Evolutionary conservation across 2,797 vertebrate genomes (phyloP).

Genomic region (Neoniphon sammara): DNA sequence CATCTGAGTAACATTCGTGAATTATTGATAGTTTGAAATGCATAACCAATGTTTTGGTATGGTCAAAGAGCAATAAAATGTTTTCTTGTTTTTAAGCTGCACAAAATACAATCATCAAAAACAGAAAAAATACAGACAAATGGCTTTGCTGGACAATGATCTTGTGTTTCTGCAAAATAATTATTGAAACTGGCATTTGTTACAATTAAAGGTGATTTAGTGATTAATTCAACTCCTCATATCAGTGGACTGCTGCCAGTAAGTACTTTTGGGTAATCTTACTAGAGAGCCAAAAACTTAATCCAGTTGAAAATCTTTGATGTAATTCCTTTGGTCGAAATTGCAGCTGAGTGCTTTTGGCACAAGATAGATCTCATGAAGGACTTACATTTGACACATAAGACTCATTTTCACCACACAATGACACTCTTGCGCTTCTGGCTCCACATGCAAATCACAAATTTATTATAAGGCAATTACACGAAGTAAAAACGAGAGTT

Average conservation of each 20-base stretch:
- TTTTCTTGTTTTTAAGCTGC: too few species aligned
- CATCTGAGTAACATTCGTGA: background rate
- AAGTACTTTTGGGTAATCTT: constrained; percentile 49
- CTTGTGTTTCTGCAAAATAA: too few species aligned
- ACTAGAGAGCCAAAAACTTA: constrained; percentile 45
- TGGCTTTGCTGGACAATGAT: too few species aligned
- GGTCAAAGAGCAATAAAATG: too few species aligned
- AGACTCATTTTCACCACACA: constrained; percentile 41
- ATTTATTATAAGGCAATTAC: constrained; percentile 43
- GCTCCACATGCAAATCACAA: constrained; percentile 21
- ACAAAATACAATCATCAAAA: background rate
- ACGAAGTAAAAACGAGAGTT: constrained; percentile 32
- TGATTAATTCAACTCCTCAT: constrained; percentile 14
- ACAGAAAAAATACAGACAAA: too few species aligned
- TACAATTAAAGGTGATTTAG: constrained; percentile 10
- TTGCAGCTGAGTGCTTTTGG: constrained; percentile 43
- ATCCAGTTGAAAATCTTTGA: constrained; percentile 49
- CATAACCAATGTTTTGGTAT: too few species aligned
- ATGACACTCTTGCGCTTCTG: constrained; percentile 36
- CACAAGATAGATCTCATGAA: constrained; percentile 4
- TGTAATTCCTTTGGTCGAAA: constrained; percentile 40
- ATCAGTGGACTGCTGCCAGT: constrained; percentile 18
- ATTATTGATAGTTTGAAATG: too few species aligned
- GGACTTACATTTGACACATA: constrained; percentile 36
- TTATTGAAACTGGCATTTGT: background rate